Evolutionary conservation across 1,140 invertebrate species (phyloP), one percentile per base, ranked within the genome.

Genomic region (Drosophila burlai): DNA sequence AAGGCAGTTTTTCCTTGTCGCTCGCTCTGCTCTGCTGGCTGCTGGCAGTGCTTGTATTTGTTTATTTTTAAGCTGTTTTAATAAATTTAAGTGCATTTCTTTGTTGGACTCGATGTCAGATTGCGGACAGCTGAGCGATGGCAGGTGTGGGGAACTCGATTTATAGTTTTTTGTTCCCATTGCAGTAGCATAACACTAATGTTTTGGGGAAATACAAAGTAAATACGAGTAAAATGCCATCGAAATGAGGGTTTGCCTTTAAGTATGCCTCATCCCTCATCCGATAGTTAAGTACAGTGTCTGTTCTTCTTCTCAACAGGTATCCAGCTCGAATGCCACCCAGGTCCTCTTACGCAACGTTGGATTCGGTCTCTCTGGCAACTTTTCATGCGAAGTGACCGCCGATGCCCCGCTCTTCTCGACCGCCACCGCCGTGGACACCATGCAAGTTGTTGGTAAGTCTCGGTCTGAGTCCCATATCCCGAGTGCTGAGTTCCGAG

Each of bases 371-470:
- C 93, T 97, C 34, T 95, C 96, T 42, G 97, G 97, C 18, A 96
- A 96, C 93, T 97, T 97, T 93, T 96, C 95, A 83, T 98, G 97
- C 89, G 97, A 98, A 94, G 96, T 97, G 57, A 97, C 97, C 4
- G 96, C 96, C 8, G 97, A 97, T 81, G 95, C 95, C 15, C 96
- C 96, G 9, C 95, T 95, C 36, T 97, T 97, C 90, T 95, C 95
- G 15, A 97, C 96, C 2, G 94, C 95, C 69, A 94, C 94, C 16
- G 95, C 94, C 50, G 93, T 94, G 45, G 95, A 95, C 80, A 94
- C 94, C 65, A 95, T 97, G 82, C 94, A 95, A 76, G 96, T 97
- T 82, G 95, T 97, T 60, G 95, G 97, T 97, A 94, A 96, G 96
- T 95, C 52, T 21, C 46, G 15, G 16, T 63, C 58, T 24, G 34